Conservation (phyloP, 2,797 vertebrate genomes). For the Meriones psammophilus region DNA sequence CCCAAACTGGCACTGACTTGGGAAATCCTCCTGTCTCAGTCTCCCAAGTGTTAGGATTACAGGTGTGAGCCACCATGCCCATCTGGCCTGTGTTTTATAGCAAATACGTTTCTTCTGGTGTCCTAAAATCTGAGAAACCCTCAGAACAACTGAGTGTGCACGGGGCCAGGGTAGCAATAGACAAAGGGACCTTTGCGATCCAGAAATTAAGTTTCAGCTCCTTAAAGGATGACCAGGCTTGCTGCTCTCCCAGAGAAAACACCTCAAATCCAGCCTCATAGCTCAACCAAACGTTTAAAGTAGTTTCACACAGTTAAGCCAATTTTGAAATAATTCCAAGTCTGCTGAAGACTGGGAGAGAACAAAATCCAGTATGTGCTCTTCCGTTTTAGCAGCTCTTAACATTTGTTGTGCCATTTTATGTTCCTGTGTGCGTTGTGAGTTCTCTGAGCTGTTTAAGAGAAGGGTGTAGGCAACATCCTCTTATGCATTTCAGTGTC, state of each 20-base stretch:
- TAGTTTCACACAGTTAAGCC: conserved; percentile 26
- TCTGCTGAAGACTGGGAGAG: neutral
- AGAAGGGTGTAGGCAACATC: neutral
- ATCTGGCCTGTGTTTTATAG: neutral
- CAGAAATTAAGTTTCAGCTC: neutral
- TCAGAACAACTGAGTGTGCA: neutral
- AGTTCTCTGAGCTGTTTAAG: neutral
- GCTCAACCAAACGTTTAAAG: neutral
- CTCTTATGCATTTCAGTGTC: neutral
- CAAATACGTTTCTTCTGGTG: neutral
- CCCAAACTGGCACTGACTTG: neutral
- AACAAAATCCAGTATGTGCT: neutral
- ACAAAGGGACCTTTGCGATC: neutral
- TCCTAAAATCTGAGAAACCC: neutral
- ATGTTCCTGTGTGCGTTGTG: rapidly evolving
- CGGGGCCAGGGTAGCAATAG: neutral
- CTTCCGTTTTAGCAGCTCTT: neutral
- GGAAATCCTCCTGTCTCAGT: neutral
- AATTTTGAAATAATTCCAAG: conserved; percentile 1
- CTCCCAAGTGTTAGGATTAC: neutral
- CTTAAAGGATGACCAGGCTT: conserved; percentile 31
- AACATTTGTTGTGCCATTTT: neutral
- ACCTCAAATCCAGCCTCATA: neutral
- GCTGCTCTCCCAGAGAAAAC: neutral
- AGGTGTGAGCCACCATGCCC: neutral